Evolutionary conservation across 2,113 vertebrate species (phyloP).

Genomic region (Esox niger): DNA sequence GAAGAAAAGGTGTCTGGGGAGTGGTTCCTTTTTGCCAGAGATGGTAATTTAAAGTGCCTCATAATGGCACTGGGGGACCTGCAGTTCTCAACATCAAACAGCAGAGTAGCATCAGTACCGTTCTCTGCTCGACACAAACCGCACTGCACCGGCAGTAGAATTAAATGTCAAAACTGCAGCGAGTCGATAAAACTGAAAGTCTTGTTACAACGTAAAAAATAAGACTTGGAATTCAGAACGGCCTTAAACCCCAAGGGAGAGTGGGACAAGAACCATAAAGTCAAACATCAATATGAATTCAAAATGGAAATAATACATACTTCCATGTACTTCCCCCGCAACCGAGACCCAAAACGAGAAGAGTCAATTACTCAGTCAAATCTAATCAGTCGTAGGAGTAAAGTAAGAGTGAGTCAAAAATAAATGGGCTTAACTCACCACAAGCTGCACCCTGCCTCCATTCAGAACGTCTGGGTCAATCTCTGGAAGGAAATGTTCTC

Average conservation of each 20-base stretch:
- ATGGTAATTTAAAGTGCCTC: slow-evolving; percentile 44
- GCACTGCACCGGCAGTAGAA: slow-evolving; percentile 39
- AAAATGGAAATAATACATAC: slow-evolving; percentile 47
- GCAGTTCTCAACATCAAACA: slow-evolving; percentile 47
- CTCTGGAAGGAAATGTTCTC: slow-evolving; percentile 80
- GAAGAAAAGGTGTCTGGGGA: slow-evolving; percentile 11
- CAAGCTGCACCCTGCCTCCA: slow-evolving; percentile 82
- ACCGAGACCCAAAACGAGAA: neutral
- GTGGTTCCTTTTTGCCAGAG: slow-evolving; percentile 24
- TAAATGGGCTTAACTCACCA: slow-evolving; percentile 77
- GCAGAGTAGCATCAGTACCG: slow-evolving; percentile 28
- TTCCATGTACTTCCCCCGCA: neutral
- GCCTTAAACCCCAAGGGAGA: slow-evolving; percentile 38
- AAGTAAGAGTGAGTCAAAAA: neutral
- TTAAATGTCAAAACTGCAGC: slow-evolving; percentile 48
- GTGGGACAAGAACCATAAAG: slow-evolving; percentile 15
- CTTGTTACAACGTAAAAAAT: slow-evolving; percentile 30
- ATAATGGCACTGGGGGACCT: slow-evolving; percentile 26
- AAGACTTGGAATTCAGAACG: neutral
- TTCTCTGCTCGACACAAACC: slow-evolving; percentile 18
- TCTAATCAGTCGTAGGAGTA: slow-evolving; percentile 5
- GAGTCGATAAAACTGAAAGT: slow-evolving; percentile 45
- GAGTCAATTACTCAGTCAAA: slow-evolving; percentile 12
- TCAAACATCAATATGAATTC: slow-evolving; percentile 23
- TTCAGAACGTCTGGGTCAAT: slow-evolving; percentile 76